A percentile compares a stretch with the other conserved stretches of the same genome.
These are phyloP conservation scores for Megaceryle torquata DNA, from an alignment of 2,113 vertebrate genomes.

Conservation along the genomic window DNA sequence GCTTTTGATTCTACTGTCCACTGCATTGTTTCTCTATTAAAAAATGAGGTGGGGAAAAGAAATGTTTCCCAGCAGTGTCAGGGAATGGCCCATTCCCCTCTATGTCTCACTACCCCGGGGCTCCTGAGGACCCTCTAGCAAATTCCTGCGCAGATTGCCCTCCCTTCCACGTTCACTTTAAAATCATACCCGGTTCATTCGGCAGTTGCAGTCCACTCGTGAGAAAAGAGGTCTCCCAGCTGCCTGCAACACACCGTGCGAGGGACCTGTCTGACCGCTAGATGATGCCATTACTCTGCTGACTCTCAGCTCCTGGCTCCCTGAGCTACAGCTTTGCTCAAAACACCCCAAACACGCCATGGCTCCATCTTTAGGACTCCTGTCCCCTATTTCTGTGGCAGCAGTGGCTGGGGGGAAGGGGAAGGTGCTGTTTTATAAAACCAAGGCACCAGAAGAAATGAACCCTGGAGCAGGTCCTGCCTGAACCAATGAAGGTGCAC, in stretches of 20 bases:
- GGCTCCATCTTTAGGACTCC: neutral
- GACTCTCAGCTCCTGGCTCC: neutral
- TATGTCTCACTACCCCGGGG: neutral
- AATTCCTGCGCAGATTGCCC: neutral
- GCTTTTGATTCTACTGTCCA: neutral
- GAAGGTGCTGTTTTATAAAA: neutral
- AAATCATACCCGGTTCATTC: neutral
- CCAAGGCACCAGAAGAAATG: neutral
- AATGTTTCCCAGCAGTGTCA: neutral
- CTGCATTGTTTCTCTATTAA: neutral
- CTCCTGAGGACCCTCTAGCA: neutral
- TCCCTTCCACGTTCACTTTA: neutral
- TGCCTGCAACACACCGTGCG: neutral
- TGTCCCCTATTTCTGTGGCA: neutral
- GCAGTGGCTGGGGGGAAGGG: neutral
- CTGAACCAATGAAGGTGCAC: neutral
- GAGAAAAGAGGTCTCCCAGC: neutral
- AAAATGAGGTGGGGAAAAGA: neutral
- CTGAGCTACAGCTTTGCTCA: neutral
- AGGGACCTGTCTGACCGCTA: neutral
- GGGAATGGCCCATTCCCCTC: neutral
- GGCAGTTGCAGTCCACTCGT: neutral
- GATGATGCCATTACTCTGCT: conserved; percentile 15
- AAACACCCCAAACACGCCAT: neutral
- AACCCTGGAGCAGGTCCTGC: neutral